phyloP scores from a whole-genome alignment of 1,140 invertebrate species.

The Formica selysi region DNA sequence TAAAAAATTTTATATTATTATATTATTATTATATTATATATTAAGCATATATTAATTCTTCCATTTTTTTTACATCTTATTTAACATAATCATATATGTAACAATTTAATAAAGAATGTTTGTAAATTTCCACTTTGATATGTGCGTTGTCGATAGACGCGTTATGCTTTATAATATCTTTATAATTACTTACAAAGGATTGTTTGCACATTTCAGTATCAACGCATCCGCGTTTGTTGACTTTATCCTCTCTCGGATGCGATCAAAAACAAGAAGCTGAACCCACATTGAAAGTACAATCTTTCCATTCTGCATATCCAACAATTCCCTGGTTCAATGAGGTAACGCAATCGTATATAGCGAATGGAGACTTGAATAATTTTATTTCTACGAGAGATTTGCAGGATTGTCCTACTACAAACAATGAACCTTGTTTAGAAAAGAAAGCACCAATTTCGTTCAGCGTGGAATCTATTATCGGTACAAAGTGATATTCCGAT shows the following conservation, averaged over 20 bases:
- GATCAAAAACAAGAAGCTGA: slow-evolving; percentile 61
- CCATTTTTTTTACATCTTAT: background rate
- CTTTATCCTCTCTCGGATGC: slow-evolving; percentile 59
- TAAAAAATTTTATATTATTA: too few relatives aligned
- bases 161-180: background rate
- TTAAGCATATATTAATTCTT: too few relatives aligned
- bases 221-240: slow-evolving; percentile 60
- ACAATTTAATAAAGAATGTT: slow-evolving; percentile 2
- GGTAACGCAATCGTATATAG: slow-evolving; percentile 55
- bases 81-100: background rate
- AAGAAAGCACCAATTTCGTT: slow-evolving; percentile 83
- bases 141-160: background rate
- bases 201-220: slow-evolving; percentile 63
- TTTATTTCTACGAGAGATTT: slow-evolving; percentile 56
- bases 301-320: slow-evolving; percentile 63
- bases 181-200: slow-evolving; percentile 5
- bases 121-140: background rate
- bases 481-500: slow-evolving; percentile 73
- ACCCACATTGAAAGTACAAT: slow-evolving; percentile 44
- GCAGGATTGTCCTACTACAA: slow-evolving; percentile 41
- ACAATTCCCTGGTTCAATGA: slow-evolving; percentile 70
- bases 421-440: slow-evolving; percentile 65
- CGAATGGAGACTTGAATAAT: slow-evolving; percentile 64
- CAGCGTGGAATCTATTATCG: slow-evolving; percentile 85
- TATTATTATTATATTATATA: too few relatives aligned